These are phyloP conservation scores for Tragelaphus buxtoni DNA, from an alignment of 2,113 vertebrate genomes.

Conservation along the genomic window DNA sequence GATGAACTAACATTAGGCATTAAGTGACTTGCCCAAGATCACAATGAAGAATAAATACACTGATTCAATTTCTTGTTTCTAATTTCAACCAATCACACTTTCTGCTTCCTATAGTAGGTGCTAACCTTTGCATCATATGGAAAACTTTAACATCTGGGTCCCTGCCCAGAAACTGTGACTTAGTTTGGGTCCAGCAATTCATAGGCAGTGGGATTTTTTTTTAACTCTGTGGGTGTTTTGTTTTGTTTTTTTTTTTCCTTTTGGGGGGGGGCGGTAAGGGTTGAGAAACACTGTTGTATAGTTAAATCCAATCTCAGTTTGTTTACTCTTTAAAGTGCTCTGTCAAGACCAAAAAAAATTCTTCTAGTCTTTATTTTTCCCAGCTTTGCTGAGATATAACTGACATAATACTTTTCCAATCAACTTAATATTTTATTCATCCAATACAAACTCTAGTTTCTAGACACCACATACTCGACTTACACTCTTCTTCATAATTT, in stretches of 20 bases:
- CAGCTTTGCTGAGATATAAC: background rate
- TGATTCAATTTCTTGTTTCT: background rate
- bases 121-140: background rate
- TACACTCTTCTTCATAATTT: background rate
- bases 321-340: constrained; percentile 1
- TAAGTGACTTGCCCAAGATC: background rate
- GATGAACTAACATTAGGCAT: background rate
- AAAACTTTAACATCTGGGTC: background rate
- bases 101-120: background rate
- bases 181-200: background rate
- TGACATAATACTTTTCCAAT: background rate
- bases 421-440: background rate
- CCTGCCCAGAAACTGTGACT: background rate
- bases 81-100: background rate
- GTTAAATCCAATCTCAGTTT: background rate
- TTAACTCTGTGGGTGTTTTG: background rate
- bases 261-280: background rate
- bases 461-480: background rate
- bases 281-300: background rate
- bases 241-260: rapidly evolving
- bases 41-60: background rate
- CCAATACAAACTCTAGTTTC: background rate
- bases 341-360: background rate
- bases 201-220: background rate
- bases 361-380: background rate